Percentiles rank a stretch among this genome's conserved stretches.
Evolutionary conservation across 2,113 vertebrate species (phyloP).

Genomic region (Brachionichthys hirsutus): DNA sequence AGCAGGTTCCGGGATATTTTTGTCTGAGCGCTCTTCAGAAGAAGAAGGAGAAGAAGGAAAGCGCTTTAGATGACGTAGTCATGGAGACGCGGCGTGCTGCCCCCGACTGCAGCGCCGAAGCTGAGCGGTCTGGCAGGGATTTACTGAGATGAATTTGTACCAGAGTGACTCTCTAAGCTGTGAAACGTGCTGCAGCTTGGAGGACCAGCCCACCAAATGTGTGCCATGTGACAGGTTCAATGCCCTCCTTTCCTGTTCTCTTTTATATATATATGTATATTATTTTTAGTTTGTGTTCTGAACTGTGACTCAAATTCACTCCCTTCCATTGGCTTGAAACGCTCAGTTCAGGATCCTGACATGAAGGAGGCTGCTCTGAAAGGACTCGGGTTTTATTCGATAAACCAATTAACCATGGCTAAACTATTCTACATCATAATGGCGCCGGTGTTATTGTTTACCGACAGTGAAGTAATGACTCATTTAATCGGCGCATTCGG

Average conservation of each 20-base stretch:
- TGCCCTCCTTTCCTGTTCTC: neutral
- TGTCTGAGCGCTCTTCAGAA: neutral
- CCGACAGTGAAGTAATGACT: neutral
- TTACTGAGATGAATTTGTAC: constrained; percentile 67
- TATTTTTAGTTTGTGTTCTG: constrained; percentile 11
- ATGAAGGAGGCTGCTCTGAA: no score
- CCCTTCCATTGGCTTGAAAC: neutral
- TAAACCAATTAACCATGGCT: neutral
- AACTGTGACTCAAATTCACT: neutral
- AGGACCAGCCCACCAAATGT: constrained; percentile 8
- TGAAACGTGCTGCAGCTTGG: constrained; percentile 54
- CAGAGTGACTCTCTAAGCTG: constrained; percentile 51
- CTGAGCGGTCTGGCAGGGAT: constrained; percentile 60
- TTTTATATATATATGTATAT: neutral
- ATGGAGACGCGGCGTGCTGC: constrained; percentile 11
- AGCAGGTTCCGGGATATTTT: neutral
- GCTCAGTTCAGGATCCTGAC: no score
- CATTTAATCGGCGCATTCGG: no score
- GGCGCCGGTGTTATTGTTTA: constrained; percentile 22
- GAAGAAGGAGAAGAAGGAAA: neutral
- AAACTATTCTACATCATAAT: constrained; percentile 13
- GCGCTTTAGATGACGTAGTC: neutral
- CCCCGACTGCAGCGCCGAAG: constrained; percentile 29
- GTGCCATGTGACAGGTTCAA: constrained; percentile 27
- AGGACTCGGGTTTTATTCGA: neutral